Evolutionary conservation across 2,888 invertebrate species (phyloP).

Genomic region (Morpho deidamia): DNA sequence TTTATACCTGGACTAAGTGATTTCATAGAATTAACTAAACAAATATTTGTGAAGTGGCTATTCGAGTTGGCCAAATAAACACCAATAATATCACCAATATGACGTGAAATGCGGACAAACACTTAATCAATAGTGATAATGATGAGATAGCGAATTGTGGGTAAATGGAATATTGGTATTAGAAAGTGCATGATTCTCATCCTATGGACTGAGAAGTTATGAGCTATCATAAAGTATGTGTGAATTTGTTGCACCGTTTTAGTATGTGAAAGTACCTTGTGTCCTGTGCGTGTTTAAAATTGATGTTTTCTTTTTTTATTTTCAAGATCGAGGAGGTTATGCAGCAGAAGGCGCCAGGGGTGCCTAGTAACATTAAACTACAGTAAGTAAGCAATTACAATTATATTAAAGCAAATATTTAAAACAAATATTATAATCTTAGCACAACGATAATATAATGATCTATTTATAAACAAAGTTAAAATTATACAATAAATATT

Average conservation of each 20-base stretch:
- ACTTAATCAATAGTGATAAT: slow-evolving; percentile 34
- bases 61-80: too few relatives aligned
- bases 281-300: not conserved
- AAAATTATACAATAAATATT: too few relatives aligned
- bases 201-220: slow-evolving; percentile 2
- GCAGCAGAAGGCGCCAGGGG: slow-evolving; percentile 72
- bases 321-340: slow-evolving; percentile 74
- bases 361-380: slow-evolving; percentile 57
- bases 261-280: too few relatives aligned
- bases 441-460: too few relatives aligned
- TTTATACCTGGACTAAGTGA: too few relatives aligned
- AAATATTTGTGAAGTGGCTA: too few relatives aligned
- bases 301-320: slow-evolving; percentile 25
- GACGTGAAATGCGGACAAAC: slow-evolving; percentile 24
- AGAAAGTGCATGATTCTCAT: slow-evolving; percentile 15
- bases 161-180: slow-evolving; percentile 29
- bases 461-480: too few relatives aligned
- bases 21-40: too few relatives aligned
- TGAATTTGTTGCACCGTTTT: not conserved
- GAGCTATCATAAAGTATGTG: slow-evolving; percentile 10
- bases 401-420: too few relatives aligned
- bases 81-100: not conserved
- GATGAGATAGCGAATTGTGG: slow-evolving; percentile 34
- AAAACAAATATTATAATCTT: too few relatives aligned
- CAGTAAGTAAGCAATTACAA: slow-evolving; percentile 46